Evolutionary conservation across 2,113 vertebrate genomes (phyloP).

Genomic region (Athene cunicularia): DNA sequence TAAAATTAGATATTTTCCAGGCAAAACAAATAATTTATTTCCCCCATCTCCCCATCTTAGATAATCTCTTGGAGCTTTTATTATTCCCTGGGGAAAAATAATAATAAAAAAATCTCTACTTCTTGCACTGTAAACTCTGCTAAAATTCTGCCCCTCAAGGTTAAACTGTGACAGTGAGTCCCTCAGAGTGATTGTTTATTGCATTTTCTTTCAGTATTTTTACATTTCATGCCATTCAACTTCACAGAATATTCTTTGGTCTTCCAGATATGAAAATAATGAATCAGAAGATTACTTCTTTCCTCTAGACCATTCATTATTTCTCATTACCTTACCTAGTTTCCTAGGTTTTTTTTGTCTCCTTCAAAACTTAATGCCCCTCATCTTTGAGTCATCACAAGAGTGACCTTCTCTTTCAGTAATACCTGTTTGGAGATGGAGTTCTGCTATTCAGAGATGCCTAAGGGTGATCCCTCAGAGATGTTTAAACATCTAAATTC

Average conservation of each 20-base stretch:
- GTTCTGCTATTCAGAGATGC: constrained; percentile 11
- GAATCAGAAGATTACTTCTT: not conserved
- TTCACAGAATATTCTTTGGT: not conserved
- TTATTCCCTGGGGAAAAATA: not conserved
- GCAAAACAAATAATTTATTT: accelerated
- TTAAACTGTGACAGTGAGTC: not conserved
- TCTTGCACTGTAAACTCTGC: not conserved
- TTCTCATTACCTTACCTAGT: not conserved
- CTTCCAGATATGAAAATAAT: constrained; percentile 4
- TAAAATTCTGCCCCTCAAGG: not conserved
- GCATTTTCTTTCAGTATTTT: not conserved
- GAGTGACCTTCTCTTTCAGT: not conserved
- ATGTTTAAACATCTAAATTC: constrained; percentile 18
- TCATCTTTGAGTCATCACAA: not conserved
- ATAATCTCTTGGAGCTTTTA: not conserved
- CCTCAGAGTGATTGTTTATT: not conserved
- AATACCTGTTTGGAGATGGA: not conserved
- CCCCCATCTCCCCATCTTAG: not conserved
- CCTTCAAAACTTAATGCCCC: not conserved
- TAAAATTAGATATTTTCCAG: not conserved
- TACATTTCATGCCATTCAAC: not conserved
- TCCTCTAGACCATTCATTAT: not conserved
- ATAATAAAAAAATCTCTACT: not conserved
- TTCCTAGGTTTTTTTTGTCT: not conserved
- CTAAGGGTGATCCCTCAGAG: constrained; percentile 26